Conservation (phyloP, 2,888 invertebrate species). For the Doris montereyensis region DNA sequence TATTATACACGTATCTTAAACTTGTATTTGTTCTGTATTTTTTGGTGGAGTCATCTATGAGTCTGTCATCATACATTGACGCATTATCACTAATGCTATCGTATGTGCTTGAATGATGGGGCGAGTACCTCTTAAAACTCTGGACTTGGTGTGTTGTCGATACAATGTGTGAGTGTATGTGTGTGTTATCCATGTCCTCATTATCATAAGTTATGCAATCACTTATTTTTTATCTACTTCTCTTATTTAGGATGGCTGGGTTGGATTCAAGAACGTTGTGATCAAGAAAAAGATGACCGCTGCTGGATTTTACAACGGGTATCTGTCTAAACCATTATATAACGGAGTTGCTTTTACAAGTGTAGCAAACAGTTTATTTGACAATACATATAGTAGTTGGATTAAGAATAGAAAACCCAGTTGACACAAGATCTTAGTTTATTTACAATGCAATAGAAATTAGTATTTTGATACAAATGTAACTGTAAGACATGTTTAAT, state of each 20-base stretch:
- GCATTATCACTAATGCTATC: too few species aligned
- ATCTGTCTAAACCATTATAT: slow-evolving; percentile 74
- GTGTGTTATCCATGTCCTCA: too few species aligned
- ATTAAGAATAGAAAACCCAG: slow-evolving; percentile 24
- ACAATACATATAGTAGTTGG: slow-evolving; percentile 24
- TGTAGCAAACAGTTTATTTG: slow-evolving; percentile 35
- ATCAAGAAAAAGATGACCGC: slow-evolving; percentile 81
- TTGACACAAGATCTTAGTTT: slow-evolving; percentile 19
- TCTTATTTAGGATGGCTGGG: slow-evolving; percentile 62
- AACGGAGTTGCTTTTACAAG: slow-evolving; percentile 39
- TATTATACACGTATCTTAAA: too few species aligned
- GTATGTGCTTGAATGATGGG: too few species aligned
- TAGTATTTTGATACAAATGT: too few species aligned
- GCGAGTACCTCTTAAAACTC: too few species aligned
- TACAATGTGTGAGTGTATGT: background rate
- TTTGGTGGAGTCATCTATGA: too few species aligned
- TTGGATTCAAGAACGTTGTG: slow-evolving; percentile 57
- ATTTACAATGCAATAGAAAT: background rate
- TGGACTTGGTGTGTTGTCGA: background rate
- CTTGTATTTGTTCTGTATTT: too few species aligned
- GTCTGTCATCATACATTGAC: too few species aligned
- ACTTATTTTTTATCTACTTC: slow-evolving; percentile 13
- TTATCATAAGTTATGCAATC: background rate
- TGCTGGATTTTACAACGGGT: slow-evolving; percentile 89
- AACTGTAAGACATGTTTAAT: too few species aligned